Conservation (phyloP, 2,797 vertebrate species). For the Botia almorhae region DNA sequence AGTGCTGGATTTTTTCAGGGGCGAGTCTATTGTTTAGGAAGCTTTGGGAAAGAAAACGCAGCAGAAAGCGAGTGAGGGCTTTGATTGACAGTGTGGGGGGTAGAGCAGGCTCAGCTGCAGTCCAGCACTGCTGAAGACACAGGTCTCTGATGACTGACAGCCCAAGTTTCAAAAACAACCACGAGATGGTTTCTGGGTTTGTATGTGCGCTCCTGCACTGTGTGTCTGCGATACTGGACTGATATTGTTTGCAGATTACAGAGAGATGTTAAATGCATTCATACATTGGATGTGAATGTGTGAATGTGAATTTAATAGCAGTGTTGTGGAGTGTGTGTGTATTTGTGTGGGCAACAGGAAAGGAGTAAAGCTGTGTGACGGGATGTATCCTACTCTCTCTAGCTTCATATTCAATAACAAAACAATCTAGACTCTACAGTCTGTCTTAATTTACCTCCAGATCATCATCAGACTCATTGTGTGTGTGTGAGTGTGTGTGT, state of each 20-base stretch:
- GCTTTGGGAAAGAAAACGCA: neutral
- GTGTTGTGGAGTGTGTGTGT: constrained; percentile 5
- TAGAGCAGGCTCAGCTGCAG: constrained; percentile 46
- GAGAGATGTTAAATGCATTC: constrained; percentile 9
- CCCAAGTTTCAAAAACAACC: constrained; percentile 38
- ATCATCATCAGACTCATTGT: constrained; percentile 12
- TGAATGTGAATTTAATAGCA: constrained; percentile 22
- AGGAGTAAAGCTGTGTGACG: constrained; percentile 45
- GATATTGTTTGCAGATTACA: constrained; percentile 5
- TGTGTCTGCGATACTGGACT: neutral
- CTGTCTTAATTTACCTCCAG: constrained; percentile 9
- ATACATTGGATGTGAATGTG: constrained; percentile 19
- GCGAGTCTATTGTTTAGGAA: constrained; percentile 18
- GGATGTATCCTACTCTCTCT: constrained; percentile 31
- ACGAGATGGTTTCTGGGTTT: constrained; percentile 7
- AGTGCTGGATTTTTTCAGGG: neutral
- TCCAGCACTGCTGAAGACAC: constrained; percentile 19
- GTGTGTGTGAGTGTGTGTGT: neutral
- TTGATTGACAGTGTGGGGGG: constrained; percentile 43
- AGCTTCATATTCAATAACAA: constrained; percentile 29
- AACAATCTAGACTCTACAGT: constrained; percentile 9
- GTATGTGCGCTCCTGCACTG: neutral
- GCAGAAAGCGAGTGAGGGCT: constrained; percentile 1
- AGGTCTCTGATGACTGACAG: constrained; percentile 47
- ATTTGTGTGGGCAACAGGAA: constrained; percentile 33